phyloP scores from a whole-genome alignment of 2,797 vertebrate species.

The Sebastiscus tertius region DNA sequence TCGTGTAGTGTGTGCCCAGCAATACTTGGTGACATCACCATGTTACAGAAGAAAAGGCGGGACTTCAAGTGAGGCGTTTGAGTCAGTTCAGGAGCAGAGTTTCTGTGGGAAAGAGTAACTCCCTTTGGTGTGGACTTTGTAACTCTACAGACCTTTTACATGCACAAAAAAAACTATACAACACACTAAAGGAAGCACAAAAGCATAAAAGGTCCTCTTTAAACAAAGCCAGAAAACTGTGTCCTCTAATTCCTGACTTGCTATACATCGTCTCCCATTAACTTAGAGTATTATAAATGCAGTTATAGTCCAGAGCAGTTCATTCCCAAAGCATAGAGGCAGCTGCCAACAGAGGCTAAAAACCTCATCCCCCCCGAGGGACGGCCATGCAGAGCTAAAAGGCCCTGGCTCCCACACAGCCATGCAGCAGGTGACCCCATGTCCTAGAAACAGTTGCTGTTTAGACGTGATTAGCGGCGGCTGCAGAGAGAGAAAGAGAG shows the following conservation, averaged over 20 bases:
- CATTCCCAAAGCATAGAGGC: slow-evolving; percentile 1
- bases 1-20: fast-evolving
- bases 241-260: background rate
- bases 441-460: slow-evolving; percentile 81
- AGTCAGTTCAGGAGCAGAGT: too few relatives aligned
- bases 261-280: background rate
- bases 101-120: too few relatives aligned
- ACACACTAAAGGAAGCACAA: too few relatives aligned
- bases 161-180: too few relatives aligned
- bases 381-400: slow-evolving; percentile 47
- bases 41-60: too few relatives aligned
- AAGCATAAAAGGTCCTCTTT: background rate
- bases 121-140: too few relatives aligned
- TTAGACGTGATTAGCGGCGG: slow-evolving; percentile 69
- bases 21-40: too few relatives aligned
- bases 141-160: too few relatives aligned
- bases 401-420: slow-evolving; percentile 51
- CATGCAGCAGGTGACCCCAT: slow-evolving; percentile 73
- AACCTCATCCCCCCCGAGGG: slow-evolving; percentile 48
- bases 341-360: slow-evolving; percentile 59
- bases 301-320: slow-evolving; percentile 1
- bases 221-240: background rate
- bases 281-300: slow-evolving; percentile 10
- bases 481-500: background rate
- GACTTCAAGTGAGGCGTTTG: too few relatives aligned